Evolutionary conservation across 2,113 vertebrate genomes (phyloP).

Genomic region (Callorhinus ursinus): DNA sequence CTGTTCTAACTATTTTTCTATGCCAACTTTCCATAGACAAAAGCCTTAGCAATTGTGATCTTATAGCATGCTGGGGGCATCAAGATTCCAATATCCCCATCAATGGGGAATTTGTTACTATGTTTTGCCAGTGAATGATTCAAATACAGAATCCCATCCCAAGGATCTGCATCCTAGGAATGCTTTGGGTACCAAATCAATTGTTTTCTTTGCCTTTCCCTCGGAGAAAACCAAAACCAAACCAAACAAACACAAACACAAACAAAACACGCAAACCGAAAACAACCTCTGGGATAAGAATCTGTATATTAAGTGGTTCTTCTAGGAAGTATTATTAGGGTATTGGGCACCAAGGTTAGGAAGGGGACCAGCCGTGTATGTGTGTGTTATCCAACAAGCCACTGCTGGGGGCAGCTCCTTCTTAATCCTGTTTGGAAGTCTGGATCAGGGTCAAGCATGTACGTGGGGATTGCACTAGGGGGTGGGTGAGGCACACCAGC

Average conservation of each 20-base stretch:
- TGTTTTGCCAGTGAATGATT: not conserved
- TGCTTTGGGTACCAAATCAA: too few species aligned
- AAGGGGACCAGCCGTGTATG: not conserved
- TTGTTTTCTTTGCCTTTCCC: not conserved
- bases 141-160: not conserved
- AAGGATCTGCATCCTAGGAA: not conserved
- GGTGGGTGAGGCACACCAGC: not conserved
- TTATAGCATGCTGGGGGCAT: too few species aligned
- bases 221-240: not conserved
- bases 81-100: fast-evolving
- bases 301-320: not conserved
- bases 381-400: not conserved
- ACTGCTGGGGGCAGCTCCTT: not conserved
- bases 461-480: not conserved
- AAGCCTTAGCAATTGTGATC: not conserved
- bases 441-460: not conserved
- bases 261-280: not conserved
- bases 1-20: not conserved
- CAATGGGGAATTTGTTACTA: fast-evolving
- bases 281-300: not conserved
- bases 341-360: not conserved
- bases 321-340: not conserved
- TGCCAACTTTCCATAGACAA: not conserved
- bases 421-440: not conserved
- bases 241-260: not conserved